Conservation (phyloP, 2,113 vertebrate genomes). For the Crotalus viridis region DNA sequence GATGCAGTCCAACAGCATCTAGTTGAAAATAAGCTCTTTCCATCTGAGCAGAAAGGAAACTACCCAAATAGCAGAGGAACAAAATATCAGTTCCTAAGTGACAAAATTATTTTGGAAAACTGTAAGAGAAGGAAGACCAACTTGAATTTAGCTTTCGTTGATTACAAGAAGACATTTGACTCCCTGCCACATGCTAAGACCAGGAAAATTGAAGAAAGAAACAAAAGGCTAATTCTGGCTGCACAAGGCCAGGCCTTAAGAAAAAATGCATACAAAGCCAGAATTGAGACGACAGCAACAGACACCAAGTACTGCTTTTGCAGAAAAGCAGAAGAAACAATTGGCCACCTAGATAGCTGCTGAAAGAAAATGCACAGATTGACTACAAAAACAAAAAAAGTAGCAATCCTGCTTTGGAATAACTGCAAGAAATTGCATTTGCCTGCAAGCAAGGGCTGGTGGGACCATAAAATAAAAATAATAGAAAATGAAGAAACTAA, state of each 20-base stretch:
- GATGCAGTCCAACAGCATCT: not conserved
- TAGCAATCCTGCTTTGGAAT: not conserved
- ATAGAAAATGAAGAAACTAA: not conserved
- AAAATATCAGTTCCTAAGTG: not conserved
- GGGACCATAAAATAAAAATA: not conserved
- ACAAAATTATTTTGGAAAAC: not conserved
- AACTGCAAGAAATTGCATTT: not conserved
- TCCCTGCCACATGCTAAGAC: not conserved
- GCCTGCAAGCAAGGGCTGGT: not conserved
- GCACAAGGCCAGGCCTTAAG: not conserved
- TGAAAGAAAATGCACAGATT: not conserved
- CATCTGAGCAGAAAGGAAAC: not conserved
- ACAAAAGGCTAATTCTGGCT: not conserved
- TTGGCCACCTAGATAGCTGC: not conserved
- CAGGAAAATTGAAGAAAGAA: not conserved
- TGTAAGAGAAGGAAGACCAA: not conserved
- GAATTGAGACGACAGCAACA: not conserved
- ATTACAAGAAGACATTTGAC: not conserved
- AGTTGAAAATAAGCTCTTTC: not conserved
- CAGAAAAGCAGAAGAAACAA: not conserved
- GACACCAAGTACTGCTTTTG: not conserved
- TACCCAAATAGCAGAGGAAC: not conserved
- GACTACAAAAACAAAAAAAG: not conserved
- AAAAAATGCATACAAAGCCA: not conserved
- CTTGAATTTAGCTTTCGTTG: not conserved